Percentiles rank a stretch among this genome's conserved stretches.
Evolutionary conservation across 2,888 invertebrate species (phyloP).

Genomic region (Spilarctia lutea): DNA sequence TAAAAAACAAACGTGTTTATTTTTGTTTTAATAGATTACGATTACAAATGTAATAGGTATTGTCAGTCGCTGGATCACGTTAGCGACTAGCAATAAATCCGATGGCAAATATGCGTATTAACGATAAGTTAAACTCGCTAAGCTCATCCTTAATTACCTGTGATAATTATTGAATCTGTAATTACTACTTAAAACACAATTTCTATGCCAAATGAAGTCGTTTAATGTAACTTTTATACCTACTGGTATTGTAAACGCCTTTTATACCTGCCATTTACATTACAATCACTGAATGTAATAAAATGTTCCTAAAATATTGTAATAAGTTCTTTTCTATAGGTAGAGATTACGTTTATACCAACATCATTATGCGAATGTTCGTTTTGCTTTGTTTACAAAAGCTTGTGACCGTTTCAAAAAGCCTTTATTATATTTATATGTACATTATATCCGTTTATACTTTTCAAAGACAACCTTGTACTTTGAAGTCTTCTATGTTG

Average conservation of each 20-base stretch:
- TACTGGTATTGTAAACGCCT: constrained; percentile 1
- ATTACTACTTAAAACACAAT: not conserved
- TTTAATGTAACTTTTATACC: not conserved
- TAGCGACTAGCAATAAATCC: not conserved
- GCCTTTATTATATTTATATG: constrained; percentile 50
- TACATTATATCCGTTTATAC: constrained; percentile 49
- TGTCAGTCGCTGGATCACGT: not conserved
- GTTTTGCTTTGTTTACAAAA: constrained; percentile 51
- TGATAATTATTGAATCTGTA: not conserved
- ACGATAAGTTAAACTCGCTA: not conserved
- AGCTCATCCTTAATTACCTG: constrained; percentile 3
- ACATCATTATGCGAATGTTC: constrained; percentile 48
- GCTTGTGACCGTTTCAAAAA: constrained; percentile 48
- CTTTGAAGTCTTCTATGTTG: constrained; percentile 47
- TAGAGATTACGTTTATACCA: constrained; percentile 24
- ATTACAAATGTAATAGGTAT: not conserved
- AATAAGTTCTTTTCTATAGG: constrained; percentile 11
- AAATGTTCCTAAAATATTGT: constrained; percentile 9
- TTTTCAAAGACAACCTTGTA: constrained; percentile 49
- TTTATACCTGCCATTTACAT: not conserved
- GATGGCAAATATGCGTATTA: not conserved
- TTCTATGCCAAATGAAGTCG: not conserved
- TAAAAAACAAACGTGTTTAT: not conserved
- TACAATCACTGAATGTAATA: constrained; percentile 8
- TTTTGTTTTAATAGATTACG: not conserved